These are phyloP conservation scores for Harlomillsia oculata DNA, from an alignment of 1,140 invertebrate species.

Conservation along the genomic window DNA sequence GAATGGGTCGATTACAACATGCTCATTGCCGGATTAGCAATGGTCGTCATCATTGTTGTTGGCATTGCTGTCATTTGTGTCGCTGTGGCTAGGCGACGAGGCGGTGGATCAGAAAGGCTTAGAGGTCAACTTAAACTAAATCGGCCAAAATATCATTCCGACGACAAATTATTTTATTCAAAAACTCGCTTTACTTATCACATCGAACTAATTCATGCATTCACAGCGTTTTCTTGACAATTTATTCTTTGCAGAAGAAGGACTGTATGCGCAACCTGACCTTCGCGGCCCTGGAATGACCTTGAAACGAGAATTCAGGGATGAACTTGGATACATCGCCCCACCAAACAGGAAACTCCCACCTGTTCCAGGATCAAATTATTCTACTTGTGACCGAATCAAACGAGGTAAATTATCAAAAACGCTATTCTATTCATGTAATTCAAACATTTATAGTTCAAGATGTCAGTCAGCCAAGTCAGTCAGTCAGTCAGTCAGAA, in stretches of 20 bases:
- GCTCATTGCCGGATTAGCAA: slow-evolving; percentile 70
- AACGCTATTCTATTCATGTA: not conserved
- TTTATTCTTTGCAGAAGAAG: slow-evolving; percentile 56
- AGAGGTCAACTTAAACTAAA: too few species aligned
- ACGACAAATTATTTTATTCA: too few species aligned
- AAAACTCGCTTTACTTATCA: too few species aligned
- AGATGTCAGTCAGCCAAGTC: too few species aligned
- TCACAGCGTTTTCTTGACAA: too few species aligned
- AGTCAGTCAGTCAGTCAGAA: too few species aligned
- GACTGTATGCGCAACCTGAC: slow-evolving; percentile 53
- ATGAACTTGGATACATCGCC: slow-evolving; percentile 83
- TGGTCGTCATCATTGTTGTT: slow-evolving; percentile 74
- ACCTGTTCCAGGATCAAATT: slow-evolving; percentile 80
- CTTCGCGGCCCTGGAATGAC: slow-evolving; percentile 36
- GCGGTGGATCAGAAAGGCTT: slow-evolving; percentile 62
- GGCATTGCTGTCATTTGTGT: slow-evolving; percentile 81
- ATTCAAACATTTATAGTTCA: not conserved
- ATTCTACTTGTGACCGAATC: slow-evolving; percentile 84
- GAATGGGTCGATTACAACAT: slow-evolving; percentile 78
- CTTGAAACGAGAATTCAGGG: slow-evolving; percentile 53
- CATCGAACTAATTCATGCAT: too few species aligned
- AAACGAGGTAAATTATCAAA: slow-evolving; percentile 61
- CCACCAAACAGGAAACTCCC: slow-evolving; percentile 82
- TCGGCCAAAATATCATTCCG: too few species aligned
- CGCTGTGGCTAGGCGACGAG: slow-evolving; percentile 62